Evolutionary conservation across 2,888 invertebrate genomes (phyloP).

Genomic region (Polydrusus pterygomalis): DNA sequence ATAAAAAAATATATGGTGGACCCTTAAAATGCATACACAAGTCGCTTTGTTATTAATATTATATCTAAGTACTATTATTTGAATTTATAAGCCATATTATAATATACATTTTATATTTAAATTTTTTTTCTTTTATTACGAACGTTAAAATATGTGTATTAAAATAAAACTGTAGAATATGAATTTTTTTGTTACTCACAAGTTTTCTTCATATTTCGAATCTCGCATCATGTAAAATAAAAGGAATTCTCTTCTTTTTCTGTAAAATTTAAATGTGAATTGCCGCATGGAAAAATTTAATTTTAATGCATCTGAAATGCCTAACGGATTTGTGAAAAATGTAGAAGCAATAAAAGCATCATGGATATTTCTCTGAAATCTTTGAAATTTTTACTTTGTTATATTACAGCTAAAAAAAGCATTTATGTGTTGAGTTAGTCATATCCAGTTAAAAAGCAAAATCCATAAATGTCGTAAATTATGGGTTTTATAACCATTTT

Average conservation of each 20-base stretch:
- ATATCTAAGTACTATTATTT: too few relatives aligned
- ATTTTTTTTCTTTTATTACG: too few relatives aligned
- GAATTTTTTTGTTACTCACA: not conserved
- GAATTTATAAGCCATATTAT: too few relatives aligned
- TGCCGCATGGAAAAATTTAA: conserved; percentile 20
- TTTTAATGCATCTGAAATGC: conserved; percentile 18
- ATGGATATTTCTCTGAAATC: conserved; percentile 9
- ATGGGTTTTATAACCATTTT: too few relatives aligned
- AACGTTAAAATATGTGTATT: too few relatives aligned
- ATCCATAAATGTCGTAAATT: too few relatives aligned
- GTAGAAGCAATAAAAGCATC: conserved; percentile 30
- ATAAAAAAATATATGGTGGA: too few relatives aligned
- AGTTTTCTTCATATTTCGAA: not conserved
- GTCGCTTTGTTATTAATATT: too few relatives aligned
- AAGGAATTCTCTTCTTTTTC: conserved; percentile 3
- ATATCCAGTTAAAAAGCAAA: not conserved
- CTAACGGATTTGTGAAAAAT: conserved; percentile 26
- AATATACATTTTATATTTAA: too few relatives aligned
- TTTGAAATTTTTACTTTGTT: conserved; percentile 12
- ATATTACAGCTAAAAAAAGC: conserved; percentile 10
- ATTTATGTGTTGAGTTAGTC: not conserved
- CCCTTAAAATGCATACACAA: too few relatives aligned
- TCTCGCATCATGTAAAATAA: not conserved
- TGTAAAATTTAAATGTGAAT: conserved; percentile 11
- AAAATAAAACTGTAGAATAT: too few relatives aligned